Conservation (phyloP, 2,113 vertebrate genomes). For the Cichladusa arquata region DNA sequence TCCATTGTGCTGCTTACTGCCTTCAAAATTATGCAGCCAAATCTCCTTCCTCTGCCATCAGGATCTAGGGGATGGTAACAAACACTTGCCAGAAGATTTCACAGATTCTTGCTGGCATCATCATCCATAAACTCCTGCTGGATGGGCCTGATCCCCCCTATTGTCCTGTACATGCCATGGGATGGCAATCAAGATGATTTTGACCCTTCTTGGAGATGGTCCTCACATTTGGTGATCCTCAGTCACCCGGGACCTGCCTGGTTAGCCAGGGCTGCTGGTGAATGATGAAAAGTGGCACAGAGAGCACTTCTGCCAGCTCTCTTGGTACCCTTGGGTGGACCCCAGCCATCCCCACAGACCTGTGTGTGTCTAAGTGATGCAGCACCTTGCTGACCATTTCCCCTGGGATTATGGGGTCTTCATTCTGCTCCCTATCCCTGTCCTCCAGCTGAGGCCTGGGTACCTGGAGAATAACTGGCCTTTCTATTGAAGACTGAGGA, state of each 20-base stretch:
- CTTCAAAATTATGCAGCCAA: not conserved
- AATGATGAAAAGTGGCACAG: too few species aligned
- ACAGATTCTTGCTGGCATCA: not conserved
- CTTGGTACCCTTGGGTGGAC: not conserved
- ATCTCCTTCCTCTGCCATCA: not conserved
- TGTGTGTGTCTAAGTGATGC: not conserved
- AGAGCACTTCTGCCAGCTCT: not conserved
- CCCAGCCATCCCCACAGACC: not conserved
- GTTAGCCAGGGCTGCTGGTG: not conserved
- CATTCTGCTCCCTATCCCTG: too few species aligned
- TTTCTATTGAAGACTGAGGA: not conserved
- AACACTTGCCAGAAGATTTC: not conserved
- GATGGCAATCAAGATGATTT: not conserved
- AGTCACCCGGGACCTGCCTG: too few species aligned
- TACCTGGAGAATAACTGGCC: not conserved
- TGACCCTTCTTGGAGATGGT: rapidly evolving
- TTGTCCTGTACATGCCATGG: not conserved
- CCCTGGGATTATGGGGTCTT: not conserved
- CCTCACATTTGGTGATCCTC: not conserved
- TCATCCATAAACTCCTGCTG: not conserved
- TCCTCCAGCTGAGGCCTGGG: not conserved
- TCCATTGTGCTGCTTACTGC: not conserved
- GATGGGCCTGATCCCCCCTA: not conserved
- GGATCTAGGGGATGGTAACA: not conserved
- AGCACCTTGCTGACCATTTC: not conserved